Percentiles rank a stretch among this genome's conserved stretches.
Evolutionary conservation across 2,797 vertebrate genomes (phyloP).

Genomic region (Pseudochirops corinnae): DNA sequence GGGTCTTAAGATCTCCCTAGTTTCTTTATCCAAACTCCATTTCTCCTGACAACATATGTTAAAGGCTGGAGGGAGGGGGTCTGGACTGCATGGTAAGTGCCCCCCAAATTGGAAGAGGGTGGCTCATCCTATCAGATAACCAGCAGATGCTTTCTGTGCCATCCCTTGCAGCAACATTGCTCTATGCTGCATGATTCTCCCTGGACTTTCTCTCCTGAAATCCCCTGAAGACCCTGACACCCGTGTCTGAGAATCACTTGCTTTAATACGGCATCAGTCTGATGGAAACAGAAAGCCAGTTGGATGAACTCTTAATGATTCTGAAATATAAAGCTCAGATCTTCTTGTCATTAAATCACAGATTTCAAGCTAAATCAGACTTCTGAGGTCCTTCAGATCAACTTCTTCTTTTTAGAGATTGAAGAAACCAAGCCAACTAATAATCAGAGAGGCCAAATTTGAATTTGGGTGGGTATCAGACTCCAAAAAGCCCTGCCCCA

Average conservation of each 20-base stretch:
- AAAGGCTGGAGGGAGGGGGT: not conserved
- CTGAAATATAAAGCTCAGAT: conserved; percentile 40
- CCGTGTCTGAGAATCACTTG: not conserved
- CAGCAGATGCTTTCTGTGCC: not conserved
- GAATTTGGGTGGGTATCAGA: not conserved
- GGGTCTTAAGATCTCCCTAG: not conserved
- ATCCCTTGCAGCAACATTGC: not conserved
- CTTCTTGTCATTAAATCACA: not conserved
- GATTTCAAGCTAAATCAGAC: not conserved
- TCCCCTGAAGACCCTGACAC: not conserved
- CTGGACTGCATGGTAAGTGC: not conserved
- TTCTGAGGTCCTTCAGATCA: not conserved
- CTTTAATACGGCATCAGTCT: not conserved
- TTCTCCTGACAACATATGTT: not conserved
- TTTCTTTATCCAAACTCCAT: not conserved
- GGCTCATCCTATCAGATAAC: not conserved
- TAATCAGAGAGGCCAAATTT: not conserved
- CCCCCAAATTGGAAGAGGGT: not conserved
- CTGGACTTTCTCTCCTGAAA: conserved; percentile 16
- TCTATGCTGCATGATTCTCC: not conserved
- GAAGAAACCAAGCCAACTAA: conserved; percentile 34
- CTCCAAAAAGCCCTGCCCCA: not conserved
- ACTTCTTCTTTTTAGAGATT: conserved; percentile 12
- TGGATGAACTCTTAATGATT: not conserved
- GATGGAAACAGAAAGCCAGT: conserved; percentile 17